Conservation (phyloP, 2,888 invertebrate genomes). For the Cantharis flavilabris region DNA sequence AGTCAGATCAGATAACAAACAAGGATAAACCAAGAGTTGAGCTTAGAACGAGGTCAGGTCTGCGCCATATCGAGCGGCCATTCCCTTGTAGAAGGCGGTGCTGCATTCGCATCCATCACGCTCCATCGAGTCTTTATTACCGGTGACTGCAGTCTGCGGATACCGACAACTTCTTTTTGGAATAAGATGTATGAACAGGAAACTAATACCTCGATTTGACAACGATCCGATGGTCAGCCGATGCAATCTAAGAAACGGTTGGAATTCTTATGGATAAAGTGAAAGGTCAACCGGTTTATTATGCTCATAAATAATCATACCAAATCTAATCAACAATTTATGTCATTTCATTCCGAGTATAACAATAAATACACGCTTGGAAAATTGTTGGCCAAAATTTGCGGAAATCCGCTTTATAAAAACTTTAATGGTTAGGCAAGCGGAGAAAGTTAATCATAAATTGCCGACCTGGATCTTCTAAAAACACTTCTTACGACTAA, state of each 20-base stretch:
- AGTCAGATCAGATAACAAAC: constrained; percentile 23
- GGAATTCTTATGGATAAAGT: constrained; percentile 22
- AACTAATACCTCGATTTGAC: constrained; percentile 32
- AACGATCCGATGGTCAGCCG: constrained; percentile 22
- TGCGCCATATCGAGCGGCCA: constrained; percentile 42
- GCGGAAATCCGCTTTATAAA: neutral
- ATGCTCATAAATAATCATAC: neutral
- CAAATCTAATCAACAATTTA: neutral
- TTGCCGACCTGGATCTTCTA: neutral
- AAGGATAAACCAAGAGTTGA: constrained; percentile 27
- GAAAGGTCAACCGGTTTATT: constrained; percentile 37
- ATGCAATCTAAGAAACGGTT: constrained; percentile 30
- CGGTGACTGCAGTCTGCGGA: constrained; percentile 32
- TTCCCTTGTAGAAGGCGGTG: constrained; percentile 37
- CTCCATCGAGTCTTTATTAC: constrained; percentile 34
- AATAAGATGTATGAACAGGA: constrained; percentile 34
- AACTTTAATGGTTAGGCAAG: neutral
- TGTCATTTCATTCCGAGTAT: neutral
- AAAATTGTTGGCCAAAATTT: neutral
- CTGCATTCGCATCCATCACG: constrained; percentile 36
- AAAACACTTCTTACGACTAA: neutral
- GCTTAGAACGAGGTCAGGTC: constrained; percentile 41
- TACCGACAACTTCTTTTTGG: constrained; percentile 29
- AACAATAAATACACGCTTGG: neutral
- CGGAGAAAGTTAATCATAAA: neutral